Percentiles rank a stretch among this genome's conserved stretches.
Evolutionary conservation across 2,113 vertebrate genomes (phyloP).

Genomic region (Pelecanus crispus): DNA sequence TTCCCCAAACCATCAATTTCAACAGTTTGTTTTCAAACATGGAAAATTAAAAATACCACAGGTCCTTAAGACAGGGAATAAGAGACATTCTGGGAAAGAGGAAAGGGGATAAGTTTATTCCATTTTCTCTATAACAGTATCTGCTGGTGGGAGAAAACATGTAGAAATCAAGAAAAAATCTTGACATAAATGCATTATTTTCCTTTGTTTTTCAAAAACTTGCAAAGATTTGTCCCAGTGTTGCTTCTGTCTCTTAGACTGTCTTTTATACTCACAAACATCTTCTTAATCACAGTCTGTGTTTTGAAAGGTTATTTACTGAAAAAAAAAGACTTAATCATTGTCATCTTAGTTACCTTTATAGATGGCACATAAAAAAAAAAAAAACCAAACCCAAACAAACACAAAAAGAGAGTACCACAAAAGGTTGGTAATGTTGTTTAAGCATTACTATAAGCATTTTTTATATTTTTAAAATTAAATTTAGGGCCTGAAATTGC

Average conservation of each 20-base stretch:
- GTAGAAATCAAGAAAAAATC: not conserved
- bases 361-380: not conserved
- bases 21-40: not conserved
- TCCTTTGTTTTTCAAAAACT: not conserved
- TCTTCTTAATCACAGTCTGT: not conserved
- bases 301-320: not conserved
- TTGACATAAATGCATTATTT: not conserved
- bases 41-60: not conserved
- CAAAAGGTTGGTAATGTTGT: not conserved
- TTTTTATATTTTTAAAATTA: not conserved
- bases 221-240: not conserved
- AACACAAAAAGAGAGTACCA: accelerated
- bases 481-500: not conserved
- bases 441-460: not conserved
- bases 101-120: not conserved
- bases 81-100: not conserved
- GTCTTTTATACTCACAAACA: not conserved
- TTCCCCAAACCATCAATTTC: not conserved
- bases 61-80: not conserved
- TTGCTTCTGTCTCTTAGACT: not conserved
- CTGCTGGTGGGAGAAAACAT: not conserved
- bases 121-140: not conserved
- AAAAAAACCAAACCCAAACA: not conserved
- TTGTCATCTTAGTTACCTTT: not conserved
- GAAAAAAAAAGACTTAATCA: not conserved